Conservation (phyloP, 1,140 invertebrate species). For the Uloborus diversus region DNA sequence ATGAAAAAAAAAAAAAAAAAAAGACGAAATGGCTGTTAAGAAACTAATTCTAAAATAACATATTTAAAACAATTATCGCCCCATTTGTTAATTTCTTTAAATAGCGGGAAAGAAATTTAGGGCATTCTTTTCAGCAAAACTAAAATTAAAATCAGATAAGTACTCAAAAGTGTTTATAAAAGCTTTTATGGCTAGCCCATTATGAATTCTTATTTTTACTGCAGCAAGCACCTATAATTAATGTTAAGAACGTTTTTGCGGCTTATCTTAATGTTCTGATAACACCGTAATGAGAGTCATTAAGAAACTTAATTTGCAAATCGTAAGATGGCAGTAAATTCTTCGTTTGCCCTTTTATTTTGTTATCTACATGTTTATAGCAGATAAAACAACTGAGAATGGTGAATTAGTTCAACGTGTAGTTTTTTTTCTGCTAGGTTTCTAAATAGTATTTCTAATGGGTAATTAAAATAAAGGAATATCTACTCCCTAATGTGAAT, state of each 20-base stretch:
- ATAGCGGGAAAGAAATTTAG: too few species aligned
- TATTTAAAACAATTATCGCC: too few species aligned
- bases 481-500: too few species aligned
- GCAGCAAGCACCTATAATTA: not conserved
- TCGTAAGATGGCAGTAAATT: conserved; percentile 19
- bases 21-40: too few species aligned
- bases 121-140: too few species aligned
- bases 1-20: too few species aligned
- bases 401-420: not conserved
- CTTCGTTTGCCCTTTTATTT: not conserved
- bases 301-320: conserved; percentile 5
- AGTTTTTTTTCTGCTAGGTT: conserved; percentile 2
- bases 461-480: conserved; percentile 30
- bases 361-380: conserved; percentile 8
- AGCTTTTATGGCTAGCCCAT: too few species aligned
- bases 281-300: conserved; percentile 23
- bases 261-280: conserved; percentile 15
- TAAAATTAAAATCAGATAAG: too few species aligned
- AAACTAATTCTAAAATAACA: too few species aligned
- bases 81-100: too few species aligned
- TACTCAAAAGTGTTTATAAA: too few species aligned
- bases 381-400: conserved; percentile 35
- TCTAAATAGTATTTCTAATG: conserved; percentile 6
- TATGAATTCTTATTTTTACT: too few species aligned
- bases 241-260: not conserved